A percentile compares a stretch with the other conserved stretches of the same genome.
Conservation (phyloP, 1,140 invertebrate genomes). For the Trichogramma pretiosum region DNA sequence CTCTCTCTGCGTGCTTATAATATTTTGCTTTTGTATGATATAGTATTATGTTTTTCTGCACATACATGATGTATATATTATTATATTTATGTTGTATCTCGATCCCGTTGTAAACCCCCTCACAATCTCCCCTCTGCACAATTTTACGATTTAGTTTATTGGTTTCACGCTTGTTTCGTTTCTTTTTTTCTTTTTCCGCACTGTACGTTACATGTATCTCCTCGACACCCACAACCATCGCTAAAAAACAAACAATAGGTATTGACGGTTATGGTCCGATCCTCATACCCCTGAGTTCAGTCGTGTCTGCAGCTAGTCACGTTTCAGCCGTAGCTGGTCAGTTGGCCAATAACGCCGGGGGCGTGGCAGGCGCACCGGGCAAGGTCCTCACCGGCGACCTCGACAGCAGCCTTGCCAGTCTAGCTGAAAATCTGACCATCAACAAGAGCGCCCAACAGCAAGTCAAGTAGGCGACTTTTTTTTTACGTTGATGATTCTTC, state of each 20-base stretch:
- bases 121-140: too few relatives aligned
- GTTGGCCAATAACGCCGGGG: slow-evolving; percentile 30
- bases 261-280: slow-evolving; percentile 68
- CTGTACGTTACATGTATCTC: neutral
- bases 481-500: neutral
- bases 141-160: neutral
- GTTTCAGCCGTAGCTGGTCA: slow-evolving; percentile 42
- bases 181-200: slow-evolving; percentile 5
- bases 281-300: slow-evolving; percentile 51
- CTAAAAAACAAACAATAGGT: too few relatives aligned
- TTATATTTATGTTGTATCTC: too few relatives aligned
- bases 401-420: slow-evolving; percentile 79
- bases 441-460: slow-evolving; percentile 67
- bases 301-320: slow-evolving; percentile 29
- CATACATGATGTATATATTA: too few relatives aligned
- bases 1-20: too few relatives aligned
- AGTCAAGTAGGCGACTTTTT: slow-evolving; percentile 55
- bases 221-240: slow-evolving; percentile 10
- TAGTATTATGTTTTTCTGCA: too few relatives aligned
- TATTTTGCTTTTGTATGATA: too few relatives aligned
- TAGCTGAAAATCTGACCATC: slow-evolving; percentile 87
- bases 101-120: too few relatives aligned
- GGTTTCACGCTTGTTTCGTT: neutral
- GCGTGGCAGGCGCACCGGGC: slow-evolving; percentile 42
- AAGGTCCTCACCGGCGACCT: slow-evolving; percentile 84